A percentile compares a stretch with the other conserved stretches of the same genome.
Conservation (phyloP, 2,113 vertebrate genomes). For the Desmodus rotundus region DNA sequence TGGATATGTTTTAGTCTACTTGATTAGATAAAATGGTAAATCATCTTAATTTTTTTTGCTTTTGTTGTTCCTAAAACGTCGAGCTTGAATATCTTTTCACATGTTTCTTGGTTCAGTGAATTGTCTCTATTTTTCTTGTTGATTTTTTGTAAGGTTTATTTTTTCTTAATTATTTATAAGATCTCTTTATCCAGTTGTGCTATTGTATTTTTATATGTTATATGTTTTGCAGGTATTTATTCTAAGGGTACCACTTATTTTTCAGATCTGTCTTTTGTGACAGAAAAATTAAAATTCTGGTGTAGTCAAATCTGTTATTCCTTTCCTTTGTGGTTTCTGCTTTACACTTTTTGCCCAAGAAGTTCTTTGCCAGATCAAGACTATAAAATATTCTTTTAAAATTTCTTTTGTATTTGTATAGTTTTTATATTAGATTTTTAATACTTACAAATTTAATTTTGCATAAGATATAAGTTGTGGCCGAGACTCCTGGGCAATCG, state of each 20-base stretch:
- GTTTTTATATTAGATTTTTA: not conserved
- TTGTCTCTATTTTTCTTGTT: not conserved
- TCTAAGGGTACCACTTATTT: not conserved
- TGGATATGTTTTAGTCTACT: not conserved
- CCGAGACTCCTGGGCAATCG: not conserved
- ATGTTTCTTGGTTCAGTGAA: not conserved
- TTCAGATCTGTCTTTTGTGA: not conserved
- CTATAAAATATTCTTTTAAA: not conserved
- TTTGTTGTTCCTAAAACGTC: not conserved
- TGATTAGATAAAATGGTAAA: not conserved
- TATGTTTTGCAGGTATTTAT: not conserved
- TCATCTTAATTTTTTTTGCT: not conserved
- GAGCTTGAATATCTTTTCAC: not conserved
- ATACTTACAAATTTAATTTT: not conserved
- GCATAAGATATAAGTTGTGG: not conserved
- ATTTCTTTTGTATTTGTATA: not conserved
- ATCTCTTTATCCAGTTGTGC: not conserved
- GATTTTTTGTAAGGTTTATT: not conserved
- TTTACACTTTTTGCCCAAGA: not conserved
- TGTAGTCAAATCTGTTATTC: not conserved
- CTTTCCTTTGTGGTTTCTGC: not conserved
- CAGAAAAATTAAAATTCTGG: not conserved
- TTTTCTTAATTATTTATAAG: not conserved
- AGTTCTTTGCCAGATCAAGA: not conserved
- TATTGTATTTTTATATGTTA: not conserved